A percentile compares a stretch with the other conserved stretches of the same genome.
These are phyloP conservation scores for Phylloscopus whistleri DNA, from an alignment of 2,113 vertebrate species.

Conservation along the genomic window DNA sequence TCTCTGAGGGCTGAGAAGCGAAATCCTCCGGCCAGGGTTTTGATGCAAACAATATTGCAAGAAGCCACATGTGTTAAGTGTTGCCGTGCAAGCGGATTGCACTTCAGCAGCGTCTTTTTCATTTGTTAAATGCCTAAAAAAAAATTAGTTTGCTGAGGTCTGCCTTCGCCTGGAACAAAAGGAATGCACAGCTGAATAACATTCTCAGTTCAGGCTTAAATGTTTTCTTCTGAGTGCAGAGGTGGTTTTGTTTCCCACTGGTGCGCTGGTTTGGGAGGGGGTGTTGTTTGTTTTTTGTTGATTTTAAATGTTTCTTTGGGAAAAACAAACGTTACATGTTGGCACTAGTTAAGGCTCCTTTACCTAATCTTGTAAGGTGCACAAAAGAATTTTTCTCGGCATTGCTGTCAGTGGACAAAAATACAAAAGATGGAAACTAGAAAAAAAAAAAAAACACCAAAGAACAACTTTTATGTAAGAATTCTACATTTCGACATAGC, in stretches of 20 bases:
- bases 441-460: neutral
- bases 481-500: neutral
- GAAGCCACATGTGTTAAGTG: neutral
- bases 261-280: neutral
- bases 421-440: neutral
- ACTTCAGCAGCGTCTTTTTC: neutral
- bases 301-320: neutral
- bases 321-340: neutral
- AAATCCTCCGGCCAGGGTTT: neutral
- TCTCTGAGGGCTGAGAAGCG: neutral
- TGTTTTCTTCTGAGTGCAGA: neutral
- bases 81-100: neutral
- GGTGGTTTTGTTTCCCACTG: neutral
- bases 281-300: neutral
- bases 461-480: neutral
- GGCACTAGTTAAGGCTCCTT: neutral
- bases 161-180: neutral
- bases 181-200: neutral
- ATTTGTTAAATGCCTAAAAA: neutral
- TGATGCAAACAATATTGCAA: neutral
- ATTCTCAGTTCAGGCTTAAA: neutral
- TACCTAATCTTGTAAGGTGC: neutral
- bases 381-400: neutral
- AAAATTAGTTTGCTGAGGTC: neutral
- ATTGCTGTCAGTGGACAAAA: neutral